A percentile compares a stretch with the other conserved stretches of the same genome.
These are phyloP conservation scores for Drosophila melanosoma DNA, from an alignment of 2,888 invertebrate genomes.

Conservation along the genomic window DNA sequence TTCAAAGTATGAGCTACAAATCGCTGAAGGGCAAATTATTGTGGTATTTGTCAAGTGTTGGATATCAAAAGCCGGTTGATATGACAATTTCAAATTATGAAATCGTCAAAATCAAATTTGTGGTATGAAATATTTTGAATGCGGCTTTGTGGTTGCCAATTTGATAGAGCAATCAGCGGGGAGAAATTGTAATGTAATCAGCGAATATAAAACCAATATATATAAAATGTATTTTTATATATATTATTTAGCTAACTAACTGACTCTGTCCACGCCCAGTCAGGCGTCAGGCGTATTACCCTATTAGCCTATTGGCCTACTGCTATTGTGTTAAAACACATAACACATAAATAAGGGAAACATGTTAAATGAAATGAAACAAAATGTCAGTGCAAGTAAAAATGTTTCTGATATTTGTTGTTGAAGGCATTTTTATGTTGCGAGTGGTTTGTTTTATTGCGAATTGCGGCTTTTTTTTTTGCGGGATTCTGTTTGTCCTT, in stretches of 20 bases:
- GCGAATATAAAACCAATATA: background rate
- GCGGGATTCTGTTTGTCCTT: conserved; percentile 16
- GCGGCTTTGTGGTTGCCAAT: conserved; percentile 25
- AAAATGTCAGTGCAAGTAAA: conserved; percentile 45
- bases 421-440: conserved; percentile 5
- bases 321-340: conserved; percentile 24
- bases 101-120: conserved; percentile 57
- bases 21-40: conserved; percentile 3
- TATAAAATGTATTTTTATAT: background rate
- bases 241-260: conserved; percentile 20
- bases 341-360: conserved; percentile 8
- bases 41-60: conserved; percentile 27
- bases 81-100: conserved; percentile 50
- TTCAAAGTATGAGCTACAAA: background rate
- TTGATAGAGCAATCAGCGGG: too few species aligned
- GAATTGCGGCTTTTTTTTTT: conserved; percentile 11
- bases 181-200: background rate
- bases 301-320: conserved; percentile 24
- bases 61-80: conserved; percentile 33
- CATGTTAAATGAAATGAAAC: conserved; percentile 61
- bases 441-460: conserved; percentile 21
- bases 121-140: conserved; percentile 40
- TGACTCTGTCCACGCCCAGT: conserved; percentile 12
- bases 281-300: background rate
- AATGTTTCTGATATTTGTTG: conserved; percentile 33